Evolutionary conservation across 1,140 invertebrate species (phyloP), one percentile per base, ranked within the genome.

Genomic region (Lordiphosa stackelbergi): DNA sequence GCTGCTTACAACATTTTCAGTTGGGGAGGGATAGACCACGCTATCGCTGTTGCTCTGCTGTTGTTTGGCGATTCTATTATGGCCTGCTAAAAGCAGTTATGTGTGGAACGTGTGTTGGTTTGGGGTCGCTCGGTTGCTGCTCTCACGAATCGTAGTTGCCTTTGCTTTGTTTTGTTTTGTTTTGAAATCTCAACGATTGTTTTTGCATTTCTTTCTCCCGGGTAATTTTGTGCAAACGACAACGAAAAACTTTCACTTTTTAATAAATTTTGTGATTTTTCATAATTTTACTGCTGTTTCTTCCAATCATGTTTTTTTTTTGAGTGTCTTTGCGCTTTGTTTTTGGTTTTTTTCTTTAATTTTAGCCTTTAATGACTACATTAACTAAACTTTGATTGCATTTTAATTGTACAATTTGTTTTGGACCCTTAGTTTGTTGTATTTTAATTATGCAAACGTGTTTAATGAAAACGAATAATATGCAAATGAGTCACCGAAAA

Each of bases 201-300:
- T 46, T 58, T 48, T 34, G n/a, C 49, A 48, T 31, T 37, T 37
- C 16, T 10, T 8, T 66, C 51, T 56, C 42, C 66, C 53, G 54
- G 69, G 59, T 83, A 77, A 72, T 83, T 75, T 83, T 72, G 77
- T 77, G 77, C 72, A 68, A 75, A 71, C 41, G 49, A 53, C 40
- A 52, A 47, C 49, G 9, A 22, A 81, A 78, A 79, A 79, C 74
- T 79, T 79, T 79, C 74, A 79, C 74, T 79, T 66, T 59, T 77
- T 64, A 77, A 75, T 83, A 83, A 83, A 69, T 72, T 81, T 83
- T 69, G 56, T 69, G 68, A 83, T 72, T 83, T 79, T 77, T 65
- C 54, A 77, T 81, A 81, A 69, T 81, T 77, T 79, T 53, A 65
- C 53, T 64, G 74, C 53, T 64, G 40, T 57, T 65, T 16, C 38